Evolutionary conservation across 2,797 vertebrate genomes (phyloP), one percentile per base, ranked within the genome.

Genomic region (Lagocephalus sceleratus): DNA sequence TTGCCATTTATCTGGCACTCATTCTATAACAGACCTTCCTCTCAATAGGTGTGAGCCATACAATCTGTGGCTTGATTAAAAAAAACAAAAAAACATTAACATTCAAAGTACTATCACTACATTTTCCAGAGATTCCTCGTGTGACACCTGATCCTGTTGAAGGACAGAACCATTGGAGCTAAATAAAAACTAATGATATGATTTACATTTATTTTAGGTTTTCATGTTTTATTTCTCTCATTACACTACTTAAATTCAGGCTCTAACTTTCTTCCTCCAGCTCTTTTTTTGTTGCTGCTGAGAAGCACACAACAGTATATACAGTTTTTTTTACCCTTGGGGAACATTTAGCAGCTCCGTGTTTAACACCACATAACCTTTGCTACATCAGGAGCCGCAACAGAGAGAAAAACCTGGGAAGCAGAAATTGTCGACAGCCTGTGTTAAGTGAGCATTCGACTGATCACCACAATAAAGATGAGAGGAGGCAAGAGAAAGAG

Each of bases 331-430:
- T 87, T n/a, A n/a, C 89, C 88, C 87, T 80, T 63, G 64, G 88
- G 89, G 89, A 91, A 69, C 85, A 71, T 89, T 91, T 89, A 90
- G 85, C 85, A 84, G 82, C 85, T 85, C 80, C 63, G 66, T 87
- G 87, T 90, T 91, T 90, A 90, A 91, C 88, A 90, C 85, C 84
- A 76, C 82, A 87, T 83, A 88, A 85, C 88, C 88, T 85, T 74
- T 62, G 71, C 83, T 86, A 81, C 78, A 82, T 80, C 83, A 78
- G 83, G 77, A 62, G 74, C 78, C 48, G 77, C 82, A 80, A 76
- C 62, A 56, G 66, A 54, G 66, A 73, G 73, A 77, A 69, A 77
- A 82, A 85, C 68, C 82, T 73, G 47, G 73, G 72, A 87, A 82
- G 81, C 71, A 75, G 82, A 86, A 85, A 89, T 71, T 53, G 61